Percentiles rank a stretch among this genome's conserved stretches.
Evolutionary conservation across 2,113 vertebrate species (phyloP).

Genomic region (Taxidea taxus): DNA sequence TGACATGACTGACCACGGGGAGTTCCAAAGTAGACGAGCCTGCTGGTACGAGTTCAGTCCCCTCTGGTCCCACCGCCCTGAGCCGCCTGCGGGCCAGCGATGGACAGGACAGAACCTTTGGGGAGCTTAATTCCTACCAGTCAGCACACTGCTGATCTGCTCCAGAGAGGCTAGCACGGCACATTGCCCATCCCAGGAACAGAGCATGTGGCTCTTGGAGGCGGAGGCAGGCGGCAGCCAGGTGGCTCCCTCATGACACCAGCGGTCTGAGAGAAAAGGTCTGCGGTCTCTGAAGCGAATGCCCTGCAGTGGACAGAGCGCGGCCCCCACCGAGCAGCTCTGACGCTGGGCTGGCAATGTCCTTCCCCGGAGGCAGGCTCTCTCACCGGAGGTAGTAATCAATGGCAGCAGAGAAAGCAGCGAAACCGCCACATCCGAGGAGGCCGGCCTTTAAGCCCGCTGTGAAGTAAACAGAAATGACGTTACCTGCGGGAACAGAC

Average conservation of each 20-base stretch:
- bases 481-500: background rate
- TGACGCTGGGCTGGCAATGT: background rate
- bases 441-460: constrained; percentile 95
- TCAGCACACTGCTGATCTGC: background rate
- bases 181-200: background rate
- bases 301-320: background rate
- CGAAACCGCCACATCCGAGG: constrained; percentile 96
- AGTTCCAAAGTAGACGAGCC: background rate
- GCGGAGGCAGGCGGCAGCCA: background rate
- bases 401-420: constrained; percentile 96
- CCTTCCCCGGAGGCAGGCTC: background rate
- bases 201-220: background rate
- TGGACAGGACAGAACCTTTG: background rate
- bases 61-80: background rate
- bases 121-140: background rate
- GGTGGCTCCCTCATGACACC: background rate
- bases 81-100: background rate
- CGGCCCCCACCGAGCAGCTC: background rate
- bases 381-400: constrained; percentile 94
- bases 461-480: constrained; percentile 74
- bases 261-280: background rate
- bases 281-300: background rate
- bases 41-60: background rate
- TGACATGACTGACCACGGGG: background rate
- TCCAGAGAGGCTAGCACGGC: background rate